Percentiles rank a stretch among this genome's conserved stretches.
phyloP scores from a whole-genome alignment of 2,113 vertebrate species.

The Dromiciops gliroides region DNA sequence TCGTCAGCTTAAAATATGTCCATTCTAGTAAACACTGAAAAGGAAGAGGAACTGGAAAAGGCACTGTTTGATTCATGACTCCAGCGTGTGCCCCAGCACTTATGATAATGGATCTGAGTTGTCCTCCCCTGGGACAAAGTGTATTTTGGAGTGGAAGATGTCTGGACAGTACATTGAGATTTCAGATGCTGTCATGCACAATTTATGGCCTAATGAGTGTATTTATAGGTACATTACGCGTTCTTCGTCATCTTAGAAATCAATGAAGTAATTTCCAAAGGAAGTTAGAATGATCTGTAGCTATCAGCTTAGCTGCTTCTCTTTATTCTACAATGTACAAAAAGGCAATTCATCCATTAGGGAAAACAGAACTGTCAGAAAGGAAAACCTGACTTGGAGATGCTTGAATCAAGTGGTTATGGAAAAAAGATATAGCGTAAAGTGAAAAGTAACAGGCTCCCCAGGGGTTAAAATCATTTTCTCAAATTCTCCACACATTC shows the following conservation, averaged over 20 bases:
- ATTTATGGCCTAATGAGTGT: slow-evolving; percentile 59
- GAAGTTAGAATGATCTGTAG: slow-evolving; percentile 52
- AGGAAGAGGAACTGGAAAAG: slow-evolving; percentile 50
- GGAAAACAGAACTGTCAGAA: slow-evolving; percentile 9
- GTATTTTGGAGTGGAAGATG: slow-evolving; percentile 60
- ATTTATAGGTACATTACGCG: slow-evolving; percentile 70
- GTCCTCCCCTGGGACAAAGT: slow-evolving; percentile 37
- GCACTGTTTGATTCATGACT: slow-evolving; percentile 38
- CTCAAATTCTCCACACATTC: not conserved
- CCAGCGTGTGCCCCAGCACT: slow-evolving; percentile 42
- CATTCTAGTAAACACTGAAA: not conserved
- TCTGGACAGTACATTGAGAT: slow-evolving; percentile 43
- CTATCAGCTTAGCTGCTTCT: slow-evolving; percentile 12
- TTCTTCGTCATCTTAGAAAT: slow-evolving; percentile 63
- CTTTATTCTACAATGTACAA: slow-evolving; percentile 33
- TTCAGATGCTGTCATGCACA: slow-evolving; percentile 57
- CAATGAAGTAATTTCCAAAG: slow-evolving; percentile 62
- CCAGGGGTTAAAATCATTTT: not conserved
- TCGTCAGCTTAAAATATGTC: not conserved
- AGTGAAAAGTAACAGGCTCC: not conserved
- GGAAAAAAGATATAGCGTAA: not conserved
- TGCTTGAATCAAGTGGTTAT: slow-evolving; percentile 5
- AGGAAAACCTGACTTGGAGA: slow-evolving; percentile 13
- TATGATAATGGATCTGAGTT: slow-evolving; percentile 40
- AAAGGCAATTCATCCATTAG: slow-evolving; percentile 4